These are phyloP conservation scores for Stenoptilia bipunctidactyla DNA, from an alignment of 2,888 invertebrate species.

Conservation along the genomic window DNA sequence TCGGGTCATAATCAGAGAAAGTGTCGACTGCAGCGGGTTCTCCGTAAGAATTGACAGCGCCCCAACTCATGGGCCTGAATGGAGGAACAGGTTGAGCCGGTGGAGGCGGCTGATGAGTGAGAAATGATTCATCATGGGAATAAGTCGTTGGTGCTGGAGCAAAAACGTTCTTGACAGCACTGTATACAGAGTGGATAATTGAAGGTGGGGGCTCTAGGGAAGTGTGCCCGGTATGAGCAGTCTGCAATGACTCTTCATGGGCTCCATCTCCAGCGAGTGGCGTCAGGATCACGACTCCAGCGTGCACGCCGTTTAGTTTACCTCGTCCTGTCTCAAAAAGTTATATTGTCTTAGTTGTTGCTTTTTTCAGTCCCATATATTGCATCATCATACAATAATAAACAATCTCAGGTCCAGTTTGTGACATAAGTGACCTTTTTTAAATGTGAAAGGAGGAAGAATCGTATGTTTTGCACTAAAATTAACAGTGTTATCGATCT, in stretches of 20 bases:
- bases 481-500: too few species aligned
- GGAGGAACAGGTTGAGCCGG: conserved; percentile 36
- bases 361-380: conserved; percentile 21
- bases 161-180: conserved; percentile 51
- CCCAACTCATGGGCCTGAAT: conserved; percentile 51
- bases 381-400: neutral
- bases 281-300: conserved; percentile 54
- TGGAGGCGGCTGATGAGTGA: conserved; percentile 40
- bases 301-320: conserved; percentile 58
- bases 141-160: conserved; percentile 16
- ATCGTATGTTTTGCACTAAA: neutral
- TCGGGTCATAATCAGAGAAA: conserved; percentile 41
- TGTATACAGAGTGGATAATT: conserved; percentile 48
- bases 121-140: conserved; percentile 4
- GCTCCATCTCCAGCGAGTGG: conserved; percentile 39
- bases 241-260: conserved; percentile 32
- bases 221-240: conserved; percentile 34
- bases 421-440: neutral
- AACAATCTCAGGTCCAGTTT: neutral
- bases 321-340: conserved; percentile 63
- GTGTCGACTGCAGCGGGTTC: conserved; percentile 46
- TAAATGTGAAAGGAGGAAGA: neutral
- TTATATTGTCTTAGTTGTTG: conserved; percentile 5
- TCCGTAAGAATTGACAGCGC: conserved; percentile 54
- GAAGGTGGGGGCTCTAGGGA: conserved; percentile 50